Conservation (phyloP, 64 coral and sea anemone species). For the Dendronephthya gigantea region DNA sequence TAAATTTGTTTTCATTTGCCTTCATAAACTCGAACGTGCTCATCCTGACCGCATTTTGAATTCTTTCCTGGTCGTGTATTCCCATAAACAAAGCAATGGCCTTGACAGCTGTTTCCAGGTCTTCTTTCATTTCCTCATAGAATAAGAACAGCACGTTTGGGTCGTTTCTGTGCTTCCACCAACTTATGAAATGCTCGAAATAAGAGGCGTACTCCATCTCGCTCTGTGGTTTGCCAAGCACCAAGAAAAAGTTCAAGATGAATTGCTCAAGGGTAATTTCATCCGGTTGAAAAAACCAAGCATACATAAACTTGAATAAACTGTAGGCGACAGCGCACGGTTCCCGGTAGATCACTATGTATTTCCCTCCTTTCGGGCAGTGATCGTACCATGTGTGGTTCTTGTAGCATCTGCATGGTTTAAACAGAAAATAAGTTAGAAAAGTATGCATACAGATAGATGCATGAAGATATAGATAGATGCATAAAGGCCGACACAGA, state of each 20-base stretch:
- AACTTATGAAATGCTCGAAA: neutral
- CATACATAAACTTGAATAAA: neutral
- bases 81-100: neutral
- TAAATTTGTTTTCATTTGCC: neutral
- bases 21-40: neutral
- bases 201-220: neutral
- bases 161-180: neutral
- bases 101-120: neutral
- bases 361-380: neutral
- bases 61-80: neutral
- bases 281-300: neutral
- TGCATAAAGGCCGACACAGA: too few species aligned
- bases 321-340: slow-evolving; percentile 1
- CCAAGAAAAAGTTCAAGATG: neutral
- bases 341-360: neutral
- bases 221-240: neutral
- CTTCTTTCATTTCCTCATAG: neutral
- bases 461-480: too few species aligned
- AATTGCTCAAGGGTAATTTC: neutral
- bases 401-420: neutral
- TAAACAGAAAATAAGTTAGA: neutral
- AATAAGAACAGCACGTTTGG: neutral
- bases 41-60: neutral
- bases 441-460: too few species aligned
- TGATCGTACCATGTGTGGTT: neutral